phyloP scores from a whole-genome alignment of 2,797 vertebrate species.

The Oceanodroma leucorhoa region DNA sequence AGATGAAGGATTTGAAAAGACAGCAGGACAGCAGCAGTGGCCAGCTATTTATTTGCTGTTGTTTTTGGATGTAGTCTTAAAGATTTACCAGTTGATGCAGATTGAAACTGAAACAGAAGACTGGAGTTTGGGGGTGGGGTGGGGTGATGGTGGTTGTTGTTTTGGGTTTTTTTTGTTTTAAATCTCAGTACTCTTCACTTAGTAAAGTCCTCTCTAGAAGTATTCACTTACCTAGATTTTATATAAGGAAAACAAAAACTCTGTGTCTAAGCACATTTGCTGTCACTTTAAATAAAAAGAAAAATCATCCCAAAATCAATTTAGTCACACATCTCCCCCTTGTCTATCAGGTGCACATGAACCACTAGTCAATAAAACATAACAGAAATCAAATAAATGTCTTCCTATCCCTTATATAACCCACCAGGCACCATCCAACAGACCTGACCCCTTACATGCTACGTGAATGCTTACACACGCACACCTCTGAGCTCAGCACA shows the following conservation, averaged over 20 bases:
- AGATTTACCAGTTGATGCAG: not conserved
- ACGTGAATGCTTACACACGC: no score
- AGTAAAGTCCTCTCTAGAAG: not conserved
- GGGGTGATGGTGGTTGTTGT: not conserved
- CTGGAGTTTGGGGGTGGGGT: fast-evolving
- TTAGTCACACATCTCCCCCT: not conserved
- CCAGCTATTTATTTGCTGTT: not conserved
- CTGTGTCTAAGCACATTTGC: not conserved
- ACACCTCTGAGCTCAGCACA: not conserved
- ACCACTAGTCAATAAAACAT: not conserved
- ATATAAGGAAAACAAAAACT: not conserved
- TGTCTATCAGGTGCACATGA: not conserved
- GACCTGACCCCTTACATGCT: not conserved
- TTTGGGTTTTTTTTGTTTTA: not conserved
- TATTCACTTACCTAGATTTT: not conserved
- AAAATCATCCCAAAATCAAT: not conserved
- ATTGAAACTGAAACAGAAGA: not conserved
- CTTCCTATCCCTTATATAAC: not conserved
- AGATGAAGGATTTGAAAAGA: not conserved
- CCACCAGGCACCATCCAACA: not conserved
- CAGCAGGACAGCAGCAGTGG: not conserved
- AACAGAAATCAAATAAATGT: not conserved
- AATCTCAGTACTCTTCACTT: not conserved
- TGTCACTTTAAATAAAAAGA: not conserved
- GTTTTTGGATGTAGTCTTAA: not conserved